These are phyloP conservation scores for Acronicta alni DNA, from an alignment of 2,888 invertebrate genomes.

Conservation along the genomic window DNA sequence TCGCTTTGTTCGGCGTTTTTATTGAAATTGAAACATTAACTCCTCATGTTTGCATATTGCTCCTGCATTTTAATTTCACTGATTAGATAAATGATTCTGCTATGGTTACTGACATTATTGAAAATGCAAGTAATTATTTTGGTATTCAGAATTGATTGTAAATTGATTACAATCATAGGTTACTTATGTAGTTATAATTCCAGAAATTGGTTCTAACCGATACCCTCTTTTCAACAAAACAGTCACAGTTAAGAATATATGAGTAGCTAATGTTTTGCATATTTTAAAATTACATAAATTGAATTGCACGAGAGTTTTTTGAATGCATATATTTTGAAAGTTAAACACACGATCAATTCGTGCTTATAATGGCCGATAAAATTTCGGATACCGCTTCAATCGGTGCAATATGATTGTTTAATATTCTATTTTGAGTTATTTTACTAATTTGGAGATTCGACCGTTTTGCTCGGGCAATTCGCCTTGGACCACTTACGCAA, in stretches of 20 bases:
- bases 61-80: slow-evolving; percentile 30
- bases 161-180: too few species aligned
- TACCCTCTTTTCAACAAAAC: slow-evolving; percentile 15
- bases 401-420: slow-evolving; percentile 29
- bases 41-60: slow-evolving; percentile 28
- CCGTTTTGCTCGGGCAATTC: slow-evolving; percentile 68
- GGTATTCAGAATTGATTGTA: too few species aligned
- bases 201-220: neutral
- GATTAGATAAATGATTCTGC: slow-evolving; percentile 13
- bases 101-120: neutral
- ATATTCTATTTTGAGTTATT: slow-evolving; percentile 44
- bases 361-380: slow-evolving; percentile 16
- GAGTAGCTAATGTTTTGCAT: too few species aligned
- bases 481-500: slow-evolving; percentile 82
- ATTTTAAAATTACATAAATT: neutral
- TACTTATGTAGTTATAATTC: too few species aligned
- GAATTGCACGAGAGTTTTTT: neutral
- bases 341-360: neutral
- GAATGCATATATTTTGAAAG: neutral
- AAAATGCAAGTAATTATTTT: too few species aligned
- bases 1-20: slow-evolving; percentile 47
- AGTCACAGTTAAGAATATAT: neutral
- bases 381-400: slow-evolving; percentile 18
- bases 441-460: slow-evolving; percentile 67
- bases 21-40: slow-evolving; percentile 42